Evolutionary conservation across 2,888 invertebrate species (phyloP).

Genomic region (Habrosyne pyritoides): DNA sequence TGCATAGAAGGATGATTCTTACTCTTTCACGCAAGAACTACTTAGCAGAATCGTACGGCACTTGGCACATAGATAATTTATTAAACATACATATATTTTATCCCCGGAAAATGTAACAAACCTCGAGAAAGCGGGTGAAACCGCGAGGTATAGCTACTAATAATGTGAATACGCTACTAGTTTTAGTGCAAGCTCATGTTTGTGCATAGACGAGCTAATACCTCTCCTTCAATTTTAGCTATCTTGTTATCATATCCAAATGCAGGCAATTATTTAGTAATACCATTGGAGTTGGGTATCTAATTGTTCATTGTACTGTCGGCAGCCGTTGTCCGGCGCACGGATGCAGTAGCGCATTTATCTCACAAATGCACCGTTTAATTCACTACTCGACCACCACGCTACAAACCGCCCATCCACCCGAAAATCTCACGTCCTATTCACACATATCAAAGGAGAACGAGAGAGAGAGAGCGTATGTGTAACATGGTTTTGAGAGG

Average conservation of each 20-base stretch:
- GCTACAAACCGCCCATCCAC: background rate
- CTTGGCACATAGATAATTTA: too few species aligned
- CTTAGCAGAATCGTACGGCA: too few species aligned
- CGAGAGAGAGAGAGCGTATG: background rate
- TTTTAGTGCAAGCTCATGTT: too few species aligned
- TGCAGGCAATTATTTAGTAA: background rate
- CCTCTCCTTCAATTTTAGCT: too few species aligned
- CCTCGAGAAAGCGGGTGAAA: too few species aligned
- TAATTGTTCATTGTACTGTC: background rate
- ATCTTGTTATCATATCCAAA: background rate
- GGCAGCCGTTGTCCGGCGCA: conserved; percentile 20
- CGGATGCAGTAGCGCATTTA: conserved; percentile 48
- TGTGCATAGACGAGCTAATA: too few species aligned
- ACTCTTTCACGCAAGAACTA: too few species aligned
- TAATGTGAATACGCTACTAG: too few species aligned
- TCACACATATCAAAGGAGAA: background rate
- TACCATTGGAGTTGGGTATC: background rate
- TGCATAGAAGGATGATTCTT: too few species aligned
- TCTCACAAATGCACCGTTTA: conserved; percentile 60
- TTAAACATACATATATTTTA: too few species aligned
- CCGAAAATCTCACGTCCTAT: background rate
- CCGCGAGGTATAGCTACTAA: too few species aligned
- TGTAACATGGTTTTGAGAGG: conserved; percentile 24
- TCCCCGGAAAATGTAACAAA: too few species aligned
- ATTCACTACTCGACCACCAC: conserved; percentile 44